Conservation (phyloP, 2,888 invertebrate genomes). For the Encarsia formosa region DNA sequence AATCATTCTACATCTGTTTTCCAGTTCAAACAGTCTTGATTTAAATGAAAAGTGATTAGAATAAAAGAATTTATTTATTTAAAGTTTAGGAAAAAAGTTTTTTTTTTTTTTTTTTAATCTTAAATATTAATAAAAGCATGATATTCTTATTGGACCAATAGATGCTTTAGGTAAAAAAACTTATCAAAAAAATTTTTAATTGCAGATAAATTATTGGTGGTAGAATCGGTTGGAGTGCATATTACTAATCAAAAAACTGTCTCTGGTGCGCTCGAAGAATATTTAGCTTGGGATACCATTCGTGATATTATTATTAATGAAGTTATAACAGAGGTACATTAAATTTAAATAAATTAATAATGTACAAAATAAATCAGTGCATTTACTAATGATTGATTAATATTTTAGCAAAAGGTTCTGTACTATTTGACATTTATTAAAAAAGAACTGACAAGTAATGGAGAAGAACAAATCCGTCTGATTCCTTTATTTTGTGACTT, state of each 20-base stretch:
- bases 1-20: no score
- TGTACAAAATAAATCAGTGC: not conserved
- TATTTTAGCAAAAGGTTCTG: constrained; percentile 45
- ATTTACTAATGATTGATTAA: constrained; percentile 1
- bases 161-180: not conserved
- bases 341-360: not conserved
- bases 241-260: constrained; percentile 32
- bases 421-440: constrained; percentile 45
- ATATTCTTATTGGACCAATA: not conserved
- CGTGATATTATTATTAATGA: constrained; percentile 48
- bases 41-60: no score
- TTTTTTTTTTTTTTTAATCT: no score
- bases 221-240: constrained; percentile 46
- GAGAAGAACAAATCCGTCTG: constrained; percentile 36
- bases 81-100: no score
- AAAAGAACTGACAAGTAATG: constrained; percentile 33
- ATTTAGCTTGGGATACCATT: constrained; percentile 46
- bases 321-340: constrained; percentile 44
- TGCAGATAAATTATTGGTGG: constrained; percentile 42
- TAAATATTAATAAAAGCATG: not conserved
- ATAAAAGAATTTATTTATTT: no score
- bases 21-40: no score
- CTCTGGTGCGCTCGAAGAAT: constrained; percentile 32
- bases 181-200: constrained; percentile 9
- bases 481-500: constrained; percentile 47